Evolutionary conservation across 1,140 invertebrate genomes (phyloP).

Genomic region (Pseudoatta argentina): DNA sequence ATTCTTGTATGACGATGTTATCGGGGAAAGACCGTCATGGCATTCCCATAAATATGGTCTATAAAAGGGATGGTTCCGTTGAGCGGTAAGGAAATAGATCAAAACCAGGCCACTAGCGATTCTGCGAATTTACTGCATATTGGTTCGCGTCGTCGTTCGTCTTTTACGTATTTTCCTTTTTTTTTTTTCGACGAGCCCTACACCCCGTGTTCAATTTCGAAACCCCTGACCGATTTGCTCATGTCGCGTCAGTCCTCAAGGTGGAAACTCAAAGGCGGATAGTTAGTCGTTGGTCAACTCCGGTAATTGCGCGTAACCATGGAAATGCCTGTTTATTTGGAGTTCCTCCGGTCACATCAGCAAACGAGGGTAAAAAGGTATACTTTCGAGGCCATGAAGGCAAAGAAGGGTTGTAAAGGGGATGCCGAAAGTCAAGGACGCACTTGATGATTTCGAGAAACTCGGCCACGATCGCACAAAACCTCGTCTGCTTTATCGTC

Average conservation of each 20-base stretch:
- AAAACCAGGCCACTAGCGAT: slow-evolving; percentile 68
- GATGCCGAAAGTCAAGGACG: slow-evolving; percentile 79
- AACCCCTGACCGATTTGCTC: slow-evolving; percentile 73
- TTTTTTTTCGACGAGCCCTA: slow-evolving; percentile 33
- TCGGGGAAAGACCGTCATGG: slow-evolving; percentile 40
- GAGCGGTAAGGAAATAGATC: slow-evolving; percentile 68
- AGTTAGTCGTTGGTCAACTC: slow-evolving; percentile 78
- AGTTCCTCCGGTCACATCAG: slow-evolving; percentile 72
- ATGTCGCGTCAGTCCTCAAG: slow-evolving; percentile 71
- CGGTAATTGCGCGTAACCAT: slow-evolving; percentile 81
- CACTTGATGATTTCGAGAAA: slow-evolving; percentile 73
- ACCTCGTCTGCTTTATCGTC: slow-evolving; percentile 15
- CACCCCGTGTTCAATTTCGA: slow-evolving; percentile 65
- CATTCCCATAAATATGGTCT: slow-evolving; percentile 74
- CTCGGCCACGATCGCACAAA: slow-evolving; percentile 65
- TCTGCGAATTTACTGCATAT: slow-evolving; percentile 80
- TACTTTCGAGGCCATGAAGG: slow-evolving; percentile 77
- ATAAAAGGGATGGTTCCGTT: slow-evolving; percentile 72
- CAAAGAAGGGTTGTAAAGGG: slow-evolving; percentile 79
- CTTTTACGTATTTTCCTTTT: neutral
- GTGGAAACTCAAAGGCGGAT: slow-evolving; percentile 76
- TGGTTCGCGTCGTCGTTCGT: slow-evolving; percentile 64
- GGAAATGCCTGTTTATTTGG: slow-evolving; percentile 82
- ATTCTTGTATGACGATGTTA: slow-evolving; percentile 30
- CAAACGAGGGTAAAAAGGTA: slow-evolving; percentile 69